phyloP scores from a whole-genome alignment of 2,113 vertebrate genomes.

The Sialia sialis region DNA sequence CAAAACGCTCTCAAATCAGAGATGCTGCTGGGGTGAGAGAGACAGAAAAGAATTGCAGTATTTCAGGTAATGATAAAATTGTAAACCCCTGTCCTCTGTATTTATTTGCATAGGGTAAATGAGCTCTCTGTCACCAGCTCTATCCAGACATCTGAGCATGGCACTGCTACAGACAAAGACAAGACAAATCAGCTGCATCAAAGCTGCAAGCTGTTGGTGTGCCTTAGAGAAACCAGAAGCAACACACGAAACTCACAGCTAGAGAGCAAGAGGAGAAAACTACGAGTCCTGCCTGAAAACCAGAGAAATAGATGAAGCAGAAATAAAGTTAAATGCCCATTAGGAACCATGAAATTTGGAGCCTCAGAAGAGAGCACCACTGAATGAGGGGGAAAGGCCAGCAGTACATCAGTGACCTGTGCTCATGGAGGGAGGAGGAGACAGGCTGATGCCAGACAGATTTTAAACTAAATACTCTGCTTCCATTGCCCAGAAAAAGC shows the following conservation, averaged over 20 bases:
- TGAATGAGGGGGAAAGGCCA: background rate
- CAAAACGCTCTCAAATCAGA: conserved; percentile 11
- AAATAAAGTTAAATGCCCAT: background rate
- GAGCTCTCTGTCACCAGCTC: background rate
- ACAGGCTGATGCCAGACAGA: background rate
- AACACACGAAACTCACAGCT: background rate
- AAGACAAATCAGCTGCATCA: background rate
- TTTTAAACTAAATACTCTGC: background rate
- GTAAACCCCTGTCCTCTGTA: background rate
- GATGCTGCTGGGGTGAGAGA: background rate
- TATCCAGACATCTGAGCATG: background rate
- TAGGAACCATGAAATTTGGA: background rate
- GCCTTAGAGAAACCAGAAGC: background rate
- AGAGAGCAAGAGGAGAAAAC: background rate
- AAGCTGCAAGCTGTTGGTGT: background rate
- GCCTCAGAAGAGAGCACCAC: background rate
- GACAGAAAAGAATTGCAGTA: background rate
- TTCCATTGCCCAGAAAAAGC: background rate
- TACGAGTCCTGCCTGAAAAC: background rate
- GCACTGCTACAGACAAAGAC: background rate
- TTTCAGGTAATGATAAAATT: background rate
- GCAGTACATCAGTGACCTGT: background rate
- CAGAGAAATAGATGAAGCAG: background rate
- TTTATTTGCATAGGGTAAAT: background rate
- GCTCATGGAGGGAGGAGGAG: background rate